These are phyloP conservation scores for Grammomys dolichurus DNA, from an alignment of 2,113 vertebrate species.

Conservation along the genomic window DNA sequence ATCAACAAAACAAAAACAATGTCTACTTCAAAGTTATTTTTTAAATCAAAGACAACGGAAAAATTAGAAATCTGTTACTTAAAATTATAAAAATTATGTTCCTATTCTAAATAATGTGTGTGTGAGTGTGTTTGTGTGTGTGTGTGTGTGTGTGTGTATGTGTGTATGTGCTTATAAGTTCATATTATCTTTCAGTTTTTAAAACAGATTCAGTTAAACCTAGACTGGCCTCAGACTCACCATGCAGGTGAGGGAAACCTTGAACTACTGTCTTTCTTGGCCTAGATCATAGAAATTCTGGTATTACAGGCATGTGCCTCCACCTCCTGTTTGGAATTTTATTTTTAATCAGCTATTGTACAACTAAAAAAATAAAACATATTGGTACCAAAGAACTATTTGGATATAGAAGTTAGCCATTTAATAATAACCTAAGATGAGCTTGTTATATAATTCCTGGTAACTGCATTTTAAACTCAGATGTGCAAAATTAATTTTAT, in stretches of 20 bases:
- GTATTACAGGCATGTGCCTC: background rate
- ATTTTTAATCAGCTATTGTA: background rate
- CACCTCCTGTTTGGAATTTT: background rate
- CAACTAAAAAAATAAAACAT: background rate
- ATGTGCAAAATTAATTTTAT: conserved; percentile 29
- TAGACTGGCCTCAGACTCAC: background rate
- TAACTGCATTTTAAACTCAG: background rate
- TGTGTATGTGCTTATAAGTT: too few relatives aligned
- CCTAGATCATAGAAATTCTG: background rate
- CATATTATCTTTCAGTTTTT: too few relatives aligned
- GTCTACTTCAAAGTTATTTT: background rate
- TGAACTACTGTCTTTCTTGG: background rate
- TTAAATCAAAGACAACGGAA: background rate
- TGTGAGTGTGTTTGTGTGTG: too few relatives aligned
- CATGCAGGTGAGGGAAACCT: too few relatives aligned
- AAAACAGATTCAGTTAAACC: background rate
- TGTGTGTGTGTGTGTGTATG: too few relatives aligned
- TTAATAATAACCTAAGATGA: background rate
- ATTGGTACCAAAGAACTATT: background rate
- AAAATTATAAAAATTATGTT: background rate
- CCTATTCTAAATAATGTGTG: too few relatives aligned
- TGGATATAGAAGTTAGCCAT: background rate
- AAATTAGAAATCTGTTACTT: background rate
- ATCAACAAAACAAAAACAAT: background rate
- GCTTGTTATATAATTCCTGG: background rate